Evolutionary conservation across 2,888 invertebrate species (phyloP), one percentile per base, ranked within the genome.

Genomic region (Pardosa pseudoannulata): DNA sequence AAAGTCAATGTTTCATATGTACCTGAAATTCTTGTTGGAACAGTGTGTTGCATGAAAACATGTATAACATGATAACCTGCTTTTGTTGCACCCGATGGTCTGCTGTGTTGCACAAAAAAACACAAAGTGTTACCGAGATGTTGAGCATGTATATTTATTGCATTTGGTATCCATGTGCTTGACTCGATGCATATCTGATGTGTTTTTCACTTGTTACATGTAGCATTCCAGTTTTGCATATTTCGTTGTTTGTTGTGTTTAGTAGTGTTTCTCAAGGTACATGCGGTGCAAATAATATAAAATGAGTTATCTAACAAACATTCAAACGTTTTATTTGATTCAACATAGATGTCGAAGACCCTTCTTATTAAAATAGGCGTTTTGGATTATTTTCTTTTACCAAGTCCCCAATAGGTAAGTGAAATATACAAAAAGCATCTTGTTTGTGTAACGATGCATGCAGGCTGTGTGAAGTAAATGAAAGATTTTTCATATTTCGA

Each of bases 221-320:
- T 46, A 16, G 41, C 56, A 23, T 56, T 23, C n/a, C 23, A 56
- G 56, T 56, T 46, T 56, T 56, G 56, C 23, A 56, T 23, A 56
- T 56, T 23, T 56, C 11, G 16, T 56, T 56, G 56, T 56, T n/a
- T 56, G 56, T 56, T 19, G 36, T 23, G 23, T n/a, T n/a, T 56
- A 23, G 56, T 56, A 56, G 56, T 56, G 56, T 56, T 56, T 56
- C 56, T 56, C 56, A 56, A 56, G 56, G 56, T 23, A 23, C 56
- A 16, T 56, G 56, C 56, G 23, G 23, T 56, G 56, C 56, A 56
- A 23, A 56, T 23, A 3, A 16, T 11, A 2, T 46, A 46, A 9
- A 13, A 2, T 46, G n/a, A n/a, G n/a, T n/a, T n/a, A n/a, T n/a
- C n/a, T n/a, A 2, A 13, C 41, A 46, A 46, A 46, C 9, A 16